A percentile compares a stretch with the other conserved stretches of the same genome.
These are phyloP conservation scores for Arothron firmamentum DNA, from an alignment of 2,113 vertebrate species.

Conservation along the genomic window DNA sequence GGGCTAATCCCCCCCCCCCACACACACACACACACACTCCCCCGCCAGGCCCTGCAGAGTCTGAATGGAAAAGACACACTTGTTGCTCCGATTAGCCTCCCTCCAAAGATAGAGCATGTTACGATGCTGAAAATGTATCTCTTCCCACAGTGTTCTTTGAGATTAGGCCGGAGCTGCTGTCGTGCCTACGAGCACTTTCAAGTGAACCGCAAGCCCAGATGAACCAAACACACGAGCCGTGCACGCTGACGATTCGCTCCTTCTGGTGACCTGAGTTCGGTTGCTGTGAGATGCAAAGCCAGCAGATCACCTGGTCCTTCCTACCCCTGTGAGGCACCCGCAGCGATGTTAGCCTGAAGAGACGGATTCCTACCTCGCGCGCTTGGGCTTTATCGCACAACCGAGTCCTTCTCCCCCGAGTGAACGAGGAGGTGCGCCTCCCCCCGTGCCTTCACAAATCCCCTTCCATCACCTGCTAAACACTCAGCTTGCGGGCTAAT, in stretches of 20 bases:
- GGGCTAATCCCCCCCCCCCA: conserved; percentile 35
- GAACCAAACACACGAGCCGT: no score
- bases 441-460: conserved; percentile 47
- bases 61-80: conserved; percentile 20
- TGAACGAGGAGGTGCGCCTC: conserved; percentile 39
- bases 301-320: background rate
- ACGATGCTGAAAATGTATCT: background rate
- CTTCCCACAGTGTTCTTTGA: no score
- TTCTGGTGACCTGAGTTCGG: no score
- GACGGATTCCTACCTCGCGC: conserved; percentile 47
- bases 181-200: conserved; percentile 5
- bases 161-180: conserved; percentile 43
- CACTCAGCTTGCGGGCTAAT: conserved; percentile 50
- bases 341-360: background rate
- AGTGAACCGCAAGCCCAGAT: background rate
- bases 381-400: conserved; percentile 42
- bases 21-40: no score
- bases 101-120: background rate
- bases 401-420: conserved; percentile 35
- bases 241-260: no score
- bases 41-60: conserved; percentile 3
- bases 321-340: background rate
- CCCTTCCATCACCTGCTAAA: conserved; percentile 54
- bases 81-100: conserved; percentile 19
- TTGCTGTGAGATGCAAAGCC: background rate